A percentile compares a stretch with the other conserved stretches of the same genome.
Evolutionary conservation across 2,797 vertebrate species (phyloP).

Genomic region (Podarcis lilfordi): DNA sequence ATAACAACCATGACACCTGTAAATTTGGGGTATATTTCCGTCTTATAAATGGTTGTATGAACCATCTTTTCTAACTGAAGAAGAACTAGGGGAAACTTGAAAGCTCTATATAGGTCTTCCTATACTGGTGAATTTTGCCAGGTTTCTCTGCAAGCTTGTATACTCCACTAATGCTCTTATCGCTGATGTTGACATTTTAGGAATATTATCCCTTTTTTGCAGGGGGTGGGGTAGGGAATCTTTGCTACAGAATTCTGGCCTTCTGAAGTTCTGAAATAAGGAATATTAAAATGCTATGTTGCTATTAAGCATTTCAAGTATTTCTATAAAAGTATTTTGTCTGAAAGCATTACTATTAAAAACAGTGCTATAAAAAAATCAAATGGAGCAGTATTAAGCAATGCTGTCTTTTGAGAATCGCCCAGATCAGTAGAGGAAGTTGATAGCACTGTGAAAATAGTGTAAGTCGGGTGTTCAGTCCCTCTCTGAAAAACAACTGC

Average conservation of each 20-base stretch:
- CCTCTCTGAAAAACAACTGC: slow-evolving; percentile 43
- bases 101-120: background rate
- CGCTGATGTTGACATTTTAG: background rate
- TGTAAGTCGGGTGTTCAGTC: slow-evolving; percentile 45
- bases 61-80: background rate
- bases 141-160: background rate
- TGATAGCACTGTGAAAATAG: slow-evolving; percentile 44
- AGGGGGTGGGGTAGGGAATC: background rate
- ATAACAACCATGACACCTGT: background rate
- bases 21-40: background rate
- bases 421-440: background rate
- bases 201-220: background rate
- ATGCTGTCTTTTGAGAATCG: background rate
- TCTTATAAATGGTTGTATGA: background rate
- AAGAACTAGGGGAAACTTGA: background rate
- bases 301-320: too few species aligned
- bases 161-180: background rate
- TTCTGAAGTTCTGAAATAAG: background rate
- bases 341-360: background rate
- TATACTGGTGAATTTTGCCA: background rate
- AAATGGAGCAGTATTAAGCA: background rate
- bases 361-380: background rate
- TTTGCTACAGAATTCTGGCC: background rate
- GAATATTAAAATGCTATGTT: background rate
- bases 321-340: too few species aligned